Evolutionary conservation across 2,888 invertebrate genomes (phyloP), one percentile per base, ranked within the genome.

Genomic region (Mesorhabditis spiculigera): DNA sequence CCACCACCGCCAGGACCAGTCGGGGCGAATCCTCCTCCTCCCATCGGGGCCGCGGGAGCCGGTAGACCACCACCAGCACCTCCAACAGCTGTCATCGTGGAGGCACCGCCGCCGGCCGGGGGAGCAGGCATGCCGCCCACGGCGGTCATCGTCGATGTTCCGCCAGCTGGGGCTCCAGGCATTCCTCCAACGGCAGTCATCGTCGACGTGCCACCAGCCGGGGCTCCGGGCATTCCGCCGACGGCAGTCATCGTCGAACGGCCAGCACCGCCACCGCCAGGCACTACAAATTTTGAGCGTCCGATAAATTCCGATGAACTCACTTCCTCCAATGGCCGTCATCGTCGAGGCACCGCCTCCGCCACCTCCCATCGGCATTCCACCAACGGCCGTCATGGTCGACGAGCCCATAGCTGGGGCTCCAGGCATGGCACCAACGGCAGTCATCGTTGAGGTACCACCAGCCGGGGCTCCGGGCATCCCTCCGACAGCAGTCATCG

Each of bases 1-100:
- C 71, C 73, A 58, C 72, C 71, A 10, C 68, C 72, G 13, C 63
- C 65, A 44, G 66, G 69, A 42, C 72, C 72, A 62, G 63, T 65
- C 42, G 68, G 65, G 4, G 43, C 58, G 28, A 28, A 28, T 58
- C 45, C 65, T 5, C 63, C 45, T n/a, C 65, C n/a, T 28, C 65
- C 70, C 5, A 6, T 16, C 63, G 68, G 73, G 8, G 68, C 68
- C 28, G 28, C 28, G 28, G 28, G 28, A 28, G 28, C 28, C 28
- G 28, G 28, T 28, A 28, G 28, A 63, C 71, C 69, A 5, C 73
- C 73, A n/a, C 70, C 68, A 28, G 28, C 28, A 28, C 28, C 28
- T 28, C 28, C 28, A 28, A 28, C 28, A 28, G 28, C 28, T 28
- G 28, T 28, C 28, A 28, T 28, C 28, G 28, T 28, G 28, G 28